phyloP scores from a whole-genome alignment of 2,888 invertebrate genomes.

The Podotricha telesiphe region DNA sequence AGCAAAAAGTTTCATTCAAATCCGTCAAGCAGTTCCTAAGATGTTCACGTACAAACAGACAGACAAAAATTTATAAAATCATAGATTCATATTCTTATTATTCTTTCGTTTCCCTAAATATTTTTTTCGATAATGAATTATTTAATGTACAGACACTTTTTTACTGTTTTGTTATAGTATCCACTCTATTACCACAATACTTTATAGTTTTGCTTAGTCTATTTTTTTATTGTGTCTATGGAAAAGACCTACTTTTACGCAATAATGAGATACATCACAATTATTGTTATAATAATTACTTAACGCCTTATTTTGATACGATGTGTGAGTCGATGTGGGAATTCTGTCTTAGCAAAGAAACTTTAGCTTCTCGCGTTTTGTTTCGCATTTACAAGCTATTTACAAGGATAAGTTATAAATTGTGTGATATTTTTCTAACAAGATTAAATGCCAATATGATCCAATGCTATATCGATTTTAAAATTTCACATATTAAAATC shows the following conservation, averaged over 20 bases:
- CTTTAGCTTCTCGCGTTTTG: constrained; percentile 55
- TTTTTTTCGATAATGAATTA: no score
- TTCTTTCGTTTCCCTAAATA: no score
- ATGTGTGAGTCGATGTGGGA: constrained; percentile 66
- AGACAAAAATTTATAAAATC: no score
- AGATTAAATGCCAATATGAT: not conserved
- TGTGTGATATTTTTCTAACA: no score
- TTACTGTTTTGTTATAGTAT: no score
- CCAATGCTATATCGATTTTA: not conserved
- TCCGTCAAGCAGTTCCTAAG: no score
- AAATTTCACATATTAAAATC: not conserved
- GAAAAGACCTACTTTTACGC: constrained; percentile 54
- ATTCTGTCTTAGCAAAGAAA: constrained; percentile 60
- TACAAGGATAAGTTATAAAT: constrained; percentile 41
- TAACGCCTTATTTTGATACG: constrained; percentile 72
- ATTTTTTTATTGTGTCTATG: constrained; percentile 49
- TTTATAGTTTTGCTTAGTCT: constrained; percentile 20
- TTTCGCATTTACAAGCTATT: constrained; percentile 65
- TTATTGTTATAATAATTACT: constrained; percentile 66
- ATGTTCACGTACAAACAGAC: no score
- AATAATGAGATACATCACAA: constrained; percentile 60
- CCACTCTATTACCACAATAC: not conserved
- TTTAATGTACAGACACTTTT: no score
- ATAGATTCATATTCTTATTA: no score
- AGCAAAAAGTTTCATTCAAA: no score